These are phyloP conservation scores for Cerceris ruficornis DNA, from an alignment of 2,888 invertebrate genomes.

Conservation along the genomic window DNA sequence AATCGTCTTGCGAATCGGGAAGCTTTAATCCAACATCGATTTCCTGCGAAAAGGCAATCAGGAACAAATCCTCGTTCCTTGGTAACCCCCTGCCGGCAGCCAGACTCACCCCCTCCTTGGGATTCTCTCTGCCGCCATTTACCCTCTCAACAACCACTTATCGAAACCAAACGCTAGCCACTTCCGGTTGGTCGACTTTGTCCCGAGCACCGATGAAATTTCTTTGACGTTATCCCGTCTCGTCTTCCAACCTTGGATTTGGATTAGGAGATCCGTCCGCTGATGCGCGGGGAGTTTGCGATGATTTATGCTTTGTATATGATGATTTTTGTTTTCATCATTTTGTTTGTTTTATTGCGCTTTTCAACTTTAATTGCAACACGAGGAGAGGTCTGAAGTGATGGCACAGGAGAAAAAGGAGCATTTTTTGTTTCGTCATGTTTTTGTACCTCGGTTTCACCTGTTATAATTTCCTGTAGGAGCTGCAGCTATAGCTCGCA, in stretches of 20 bases:
- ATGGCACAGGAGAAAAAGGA: too few relatives aligned
- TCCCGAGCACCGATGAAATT: constrained; percentile 60
- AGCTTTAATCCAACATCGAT: constrained; percentile 71
- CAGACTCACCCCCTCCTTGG: constrained; percentile 15
- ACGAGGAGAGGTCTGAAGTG: too few relatives aligned
- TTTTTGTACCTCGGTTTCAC: too few relatives aligned
- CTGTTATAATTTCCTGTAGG: too few relatives aligned
- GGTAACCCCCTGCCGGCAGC: constrained; percentile 8
- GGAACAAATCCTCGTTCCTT: constrained; percentile 63
- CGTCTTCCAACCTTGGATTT: constrained; percentile 9
- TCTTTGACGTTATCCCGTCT: constrained; percentile 46
- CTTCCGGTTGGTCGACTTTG: constrained; percentile 67
- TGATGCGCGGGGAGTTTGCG: background rate
- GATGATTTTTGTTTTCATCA: too few relatives aligned
- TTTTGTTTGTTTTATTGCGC: too few relatives aligned
- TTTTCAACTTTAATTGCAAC: too few relatives aligned
- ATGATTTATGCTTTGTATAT: too few relatives aligned
- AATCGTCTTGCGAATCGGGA: constrained; percentile 61
- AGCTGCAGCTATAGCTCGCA: too few relatives aligned
- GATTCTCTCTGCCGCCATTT: constrained; percentile 61
- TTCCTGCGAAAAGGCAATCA: constrained; percentile 70
- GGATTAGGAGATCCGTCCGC: constrained; percentile 9
- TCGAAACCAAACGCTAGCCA: constrained; percentile 71
- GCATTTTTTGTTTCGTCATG: too few relatives aligned
- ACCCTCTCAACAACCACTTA: constrained; percentile 71